These are phyloP conservation scores for Mactra quadrangularis DNA, from an alignment of 1,140 invertebrate species.

Conservation along the genomic window DNA sequence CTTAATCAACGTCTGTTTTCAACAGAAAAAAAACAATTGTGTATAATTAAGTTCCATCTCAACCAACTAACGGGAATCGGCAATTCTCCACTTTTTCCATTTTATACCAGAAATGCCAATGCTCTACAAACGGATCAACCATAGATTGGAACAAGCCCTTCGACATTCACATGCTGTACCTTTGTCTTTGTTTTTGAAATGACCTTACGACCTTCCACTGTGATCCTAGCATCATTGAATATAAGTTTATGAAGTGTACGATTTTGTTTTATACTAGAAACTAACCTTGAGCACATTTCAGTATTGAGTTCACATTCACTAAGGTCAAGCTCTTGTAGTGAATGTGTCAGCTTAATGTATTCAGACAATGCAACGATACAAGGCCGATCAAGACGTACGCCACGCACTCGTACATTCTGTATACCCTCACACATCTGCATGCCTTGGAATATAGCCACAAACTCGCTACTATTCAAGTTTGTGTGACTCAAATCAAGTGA, in stretches of 20 bases:
- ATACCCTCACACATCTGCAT: conserved; percentile 71
- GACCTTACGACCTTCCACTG: conserved; percentile 62
- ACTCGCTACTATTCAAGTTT: conserved; percentile 70
- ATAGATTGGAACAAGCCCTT: conserved; percentile 59
- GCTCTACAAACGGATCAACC: too few species aligned
- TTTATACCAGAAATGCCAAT: too few species aligned
- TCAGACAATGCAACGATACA: conserved; percentile 69
- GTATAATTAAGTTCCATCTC: too few species aligned
- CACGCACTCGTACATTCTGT: conserved; percentile 65
- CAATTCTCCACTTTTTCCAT: too few species aligned
- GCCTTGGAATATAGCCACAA: conserved; percentile 71
- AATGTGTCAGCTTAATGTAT: conserved; percentile 72
- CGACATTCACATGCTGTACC: conserved; percentile 58
- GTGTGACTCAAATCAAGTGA: conserved; percentile 68
- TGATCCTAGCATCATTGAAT: conserved; percentile 67
- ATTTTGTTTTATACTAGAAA: conserved; percentile 65
- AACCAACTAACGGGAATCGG: too few species aligned
- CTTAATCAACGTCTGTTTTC: too few species aligned
- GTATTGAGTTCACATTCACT: conserved; percentile 72
- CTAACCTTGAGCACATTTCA: conserved; percentile 67
- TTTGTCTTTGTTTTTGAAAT: conserved; percentile 61
- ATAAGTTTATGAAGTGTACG: conserved; percentile 67
- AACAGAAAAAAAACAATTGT: too few species aligned
- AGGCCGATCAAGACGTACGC: conserved; percentile 68
- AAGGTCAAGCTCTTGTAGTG: conserved; percentile 72